Percentiles rank a stretch among this genome's conserved stretches.
These are phyloP conservation scores for Bubo bubo DNA, from an alignment of 2,113 vertebrate species.

Conservation along the genomic window DNA sequence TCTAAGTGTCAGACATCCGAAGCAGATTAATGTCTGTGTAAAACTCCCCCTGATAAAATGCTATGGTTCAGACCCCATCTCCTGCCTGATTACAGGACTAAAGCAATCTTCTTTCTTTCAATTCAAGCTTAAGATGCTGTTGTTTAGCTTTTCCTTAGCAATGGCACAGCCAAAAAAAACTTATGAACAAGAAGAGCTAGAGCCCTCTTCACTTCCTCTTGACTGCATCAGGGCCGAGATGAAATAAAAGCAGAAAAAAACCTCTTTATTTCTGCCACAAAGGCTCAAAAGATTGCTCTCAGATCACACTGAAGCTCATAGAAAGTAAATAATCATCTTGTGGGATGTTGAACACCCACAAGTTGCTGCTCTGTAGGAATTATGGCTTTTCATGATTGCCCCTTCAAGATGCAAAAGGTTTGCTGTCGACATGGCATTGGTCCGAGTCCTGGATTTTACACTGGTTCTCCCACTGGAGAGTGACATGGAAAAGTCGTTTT, in stretches of 20 bases:
- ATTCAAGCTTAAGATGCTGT: not conserved
- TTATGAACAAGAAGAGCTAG: not conserved
- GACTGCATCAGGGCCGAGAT: not conserved
- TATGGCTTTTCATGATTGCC: conserved; percentile 23
- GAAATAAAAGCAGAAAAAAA: not conserved
- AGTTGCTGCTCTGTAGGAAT: not conserved
- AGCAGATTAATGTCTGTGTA: not conserved
- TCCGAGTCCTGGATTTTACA: not conserved
- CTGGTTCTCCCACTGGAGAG: not conserved
- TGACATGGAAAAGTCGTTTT: not conserved
- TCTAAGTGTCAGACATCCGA: conserved; percentile 15
- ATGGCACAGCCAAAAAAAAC: not conserved
- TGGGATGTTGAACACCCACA: conserved; percentile 14
- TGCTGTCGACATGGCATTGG: not conserved
- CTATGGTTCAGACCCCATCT: not conserved
- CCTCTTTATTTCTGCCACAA: not conserved
- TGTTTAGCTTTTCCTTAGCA: not conserved
- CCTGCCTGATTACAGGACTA: not conserved
- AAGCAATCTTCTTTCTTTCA: not conserved
- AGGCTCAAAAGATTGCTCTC: not conserved
- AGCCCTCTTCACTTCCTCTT: not conserved
- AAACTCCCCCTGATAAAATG: conserved; percentile 29
- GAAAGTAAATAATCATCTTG: conserved; percentile 37
- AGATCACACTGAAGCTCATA: not conserved
- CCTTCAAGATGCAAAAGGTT: not conserved